Evolutionary conservation across 2,888 invertebrate genomes (phyloP).

Genomic region (Odontomyia ornata): DNA sequence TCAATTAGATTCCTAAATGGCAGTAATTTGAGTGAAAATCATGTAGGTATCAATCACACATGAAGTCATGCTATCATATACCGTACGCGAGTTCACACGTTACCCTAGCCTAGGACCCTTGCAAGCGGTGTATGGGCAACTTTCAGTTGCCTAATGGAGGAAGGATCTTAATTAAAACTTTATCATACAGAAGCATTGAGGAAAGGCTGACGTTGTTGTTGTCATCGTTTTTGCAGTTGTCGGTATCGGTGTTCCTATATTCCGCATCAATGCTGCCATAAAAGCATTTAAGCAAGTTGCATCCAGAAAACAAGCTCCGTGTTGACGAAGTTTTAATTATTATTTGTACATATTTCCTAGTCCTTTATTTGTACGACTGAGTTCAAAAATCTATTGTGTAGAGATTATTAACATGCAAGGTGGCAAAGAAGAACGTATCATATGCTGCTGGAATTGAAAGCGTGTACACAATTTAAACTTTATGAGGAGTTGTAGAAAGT

Average conservation of each 20-base stretch:
- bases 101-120: background rate
- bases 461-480: background rate
- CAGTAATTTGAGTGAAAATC: constrained; percentile 11
- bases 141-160: constrained; percentile 10
- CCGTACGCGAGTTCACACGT: background rate
- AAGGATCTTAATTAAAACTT: constrained; percentile 35
- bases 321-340: constrained; percentile 31
- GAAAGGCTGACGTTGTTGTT: background rate
- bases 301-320: background rate
- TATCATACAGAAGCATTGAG: background rate
- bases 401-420: constrained; percentile 1
- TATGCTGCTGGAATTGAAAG: background rate
- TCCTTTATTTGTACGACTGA: constrained; percentile 13
- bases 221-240: background rate
- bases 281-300: constrained; percentile 5
- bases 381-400: background rate
- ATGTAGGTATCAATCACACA: constrained; percentile 8
- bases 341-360: constrained; percentile 25
- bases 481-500: background rate
- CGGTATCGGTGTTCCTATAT: background rate
- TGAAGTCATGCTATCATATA: constrained; percentile 9
- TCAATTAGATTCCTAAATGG: constrained; percentile 15
- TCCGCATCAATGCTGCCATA: background rate
- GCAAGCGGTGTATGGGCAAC: background rate
- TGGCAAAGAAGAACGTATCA: background rate